Percentiles rank a stretch among this genome's conserved stretches.
phyloP scores from a whole-genome alignment of 2,888 invertebrate genomes.

The Notocelia uddmanniana region DNA sequence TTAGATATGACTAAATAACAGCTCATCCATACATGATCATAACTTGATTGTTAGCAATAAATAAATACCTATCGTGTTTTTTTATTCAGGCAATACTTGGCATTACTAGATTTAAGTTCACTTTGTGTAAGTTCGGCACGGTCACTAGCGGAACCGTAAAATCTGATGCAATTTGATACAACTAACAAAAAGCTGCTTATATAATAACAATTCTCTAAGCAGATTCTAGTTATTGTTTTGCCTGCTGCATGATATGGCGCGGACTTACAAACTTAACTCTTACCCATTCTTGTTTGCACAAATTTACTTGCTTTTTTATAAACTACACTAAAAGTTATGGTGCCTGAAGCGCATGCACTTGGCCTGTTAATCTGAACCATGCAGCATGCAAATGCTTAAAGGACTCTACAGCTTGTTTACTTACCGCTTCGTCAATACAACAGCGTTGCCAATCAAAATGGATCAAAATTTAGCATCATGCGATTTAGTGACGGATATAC shows the following conservation, averaged over 20 bases:
- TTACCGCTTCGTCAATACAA: conserved; percentile 51
- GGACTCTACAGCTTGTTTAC: conserved; percentile 56
- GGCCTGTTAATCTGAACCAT: conserved; percentile 69
- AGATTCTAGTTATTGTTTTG: conserved; percentile 66
- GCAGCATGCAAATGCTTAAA: conserved; percentile 84
- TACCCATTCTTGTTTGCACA: conserved; percentile 64
- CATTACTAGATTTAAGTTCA: conserved; percentile 65
- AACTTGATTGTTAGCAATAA: conserved; percentile 56
- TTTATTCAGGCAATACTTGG: conserved; percentile 59
- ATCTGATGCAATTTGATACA: conserved; percentile 19
- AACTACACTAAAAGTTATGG: conserved; percentile 60
- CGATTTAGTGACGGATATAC: conserved; percentile 29
- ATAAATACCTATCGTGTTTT: conserved; percentile 52
- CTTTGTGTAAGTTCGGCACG: conserved; percentile 54
- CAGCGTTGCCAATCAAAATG: conserved; percentile 25
- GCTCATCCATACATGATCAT: conserved; percentile 67
- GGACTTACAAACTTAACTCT: conserved; percentile 56
- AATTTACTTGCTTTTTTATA: conserved; percentile 63
- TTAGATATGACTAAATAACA: conserved; percentile 63
- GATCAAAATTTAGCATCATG: conserved; percentile 21
- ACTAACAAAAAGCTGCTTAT: conserved; percentile 21
- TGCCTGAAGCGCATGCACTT: conserved; percentile 71
- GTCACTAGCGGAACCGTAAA: conserved; percentile 51
- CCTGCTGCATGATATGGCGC: conserved; percentile 82
- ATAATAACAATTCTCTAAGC: conserved; percentile 39